Base-by-base conservation (phyloP, 1,140 invertebrate species). In the Neodiprion virginianus region DNA sequence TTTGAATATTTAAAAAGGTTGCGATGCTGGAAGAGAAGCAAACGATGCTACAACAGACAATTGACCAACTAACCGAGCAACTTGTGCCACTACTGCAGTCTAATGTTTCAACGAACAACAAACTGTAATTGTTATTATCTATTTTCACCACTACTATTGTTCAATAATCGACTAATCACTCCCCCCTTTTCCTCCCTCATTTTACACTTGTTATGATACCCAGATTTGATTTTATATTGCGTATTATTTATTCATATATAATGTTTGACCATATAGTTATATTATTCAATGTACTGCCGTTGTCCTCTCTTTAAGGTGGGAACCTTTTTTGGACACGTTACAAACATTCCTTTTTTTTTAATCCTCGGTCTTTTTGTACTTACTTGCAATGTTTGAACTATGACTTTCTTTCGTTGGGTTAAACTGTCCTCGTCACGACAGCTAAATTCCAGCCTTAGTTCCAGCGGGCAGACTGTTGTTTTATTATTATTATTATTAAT, bases 11-110 rank as follows among this genome's bases (percentile, higher is more conserved):
- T 40, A 40, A 61, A 17, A 72, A 88, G 87, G 84, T 88, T 73
- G 76, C 77, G 53, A 77, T 77, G 53, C 76, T 88, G 72, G 87
- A 88, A 75, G 85, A 88, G 74, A 86, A 85, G 73, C 86, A 86
- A 75, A 79, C 79, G 76, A 75, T 78, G 69, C 77, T 88, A 77
- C 83, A 87, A 77, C 79, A 80, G 78, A 87, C 83, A 72, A 78
- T 88, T 65, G 79, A 79, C 72, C 82, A 87, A 75, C 82, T 88
- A 71, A 78, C 83, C 70, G 83, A 86, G 69, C 84, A 87, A 75
- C 11, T 61, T 12, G n/a, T 61, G n/a, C 53, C 53, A 61, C 53
- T 61, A 61, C 53, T 61, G 53, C 53, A 61, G 53, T 12, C 53
- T 4, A 61, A 61, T 0, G 5, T 17, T 14, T 61, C 53, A 61